Base-by-base conservation (phyloP, 2,888 invertebrate species). In the Drosophila pegasa region DNA sequence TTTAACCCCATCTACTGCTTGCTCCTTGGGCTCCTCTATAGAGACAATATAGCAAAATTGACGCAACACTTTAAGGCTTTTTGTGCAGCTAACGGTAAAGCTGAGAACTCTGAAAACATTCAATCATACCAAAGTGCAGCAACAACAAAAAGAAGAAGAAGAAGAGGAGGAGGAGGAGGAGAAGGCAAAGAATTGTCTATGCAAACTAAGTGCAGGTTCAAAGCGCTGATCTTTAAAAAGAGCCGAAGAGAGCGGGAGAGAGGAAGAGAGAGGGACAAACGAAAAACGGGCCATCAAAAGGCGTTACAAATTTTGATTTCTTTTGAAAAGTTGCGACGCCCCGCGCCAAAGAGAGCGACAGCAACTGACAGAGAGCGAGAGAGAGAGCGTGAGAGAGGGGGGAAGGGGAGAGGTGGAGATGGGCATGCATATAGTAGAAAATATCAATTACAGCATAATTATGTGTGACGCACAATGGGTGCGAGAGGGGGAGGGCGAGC, bases 401-500 rank as follows among this genome's bases (percentile, higher is more conserved):
- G 16, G 29, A n/a, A 27, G 45, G 43, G 57, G 41, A 8, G 25
- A 14, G 9, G 29, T n/a, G n/a, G 45, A 48, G 43, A 8, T n/a
- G 29, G 2, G 47, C 29, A 12, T 18, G 48, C 20, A 45, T 27
- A 51, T 52, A 68, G 78, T 61, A 47, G 71, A 78, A 88, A 88
- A 87, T 88, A 84, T 88, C 88, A 84, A 88, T 88, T 88, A 84
- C 87, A 84, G 87, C 80, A 78, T 88, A 88, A 84, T 88, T 88
- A 87, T 80, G 84, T 88, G 87, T 83, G 88, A 88, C 88, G 84
- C 64, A 78, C 67, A 76, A 65, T 58, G 64, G 54, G 35, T 16
- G 43, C 16, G 43, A n/a, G 43, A n/a, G n/a, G 20, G 9, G 52
- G 27, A 38, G 40, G 54, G 40, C 22, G 22, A 9, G 20, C 83